These are phyloP conservation scores for Strigamia crassipes DNA, from an alignment of 2,888 invertebrate species.

Conservation along the genomic window DNA sequence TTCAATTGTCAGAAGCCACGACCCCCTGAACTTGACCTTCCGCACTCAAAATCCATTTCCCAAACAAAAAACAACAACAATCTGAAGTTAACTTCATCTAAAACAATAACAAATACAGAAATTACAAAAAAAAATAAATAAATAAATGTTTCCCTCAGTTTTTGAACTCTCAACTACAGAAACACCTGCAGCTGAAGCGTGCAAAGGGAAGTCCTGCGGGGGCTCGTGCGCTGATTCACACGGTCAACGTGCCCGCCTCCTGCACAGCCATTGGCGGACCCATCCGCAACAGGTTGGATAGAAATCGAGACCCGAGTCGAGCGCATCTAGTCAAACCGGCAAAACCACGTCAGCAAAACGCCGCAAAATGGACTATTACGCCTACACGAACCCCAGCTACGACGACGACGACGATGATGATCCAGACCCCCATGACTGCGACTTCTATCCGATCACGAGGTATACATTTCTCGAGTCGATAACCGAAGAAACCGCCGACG, in stretches of 20 bases:
- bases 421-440: constrained; percentile 30
- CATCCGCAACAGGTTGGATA: neutral
- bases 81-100: too few relatives aligned
- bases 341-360: neutral
- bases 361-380: neutral
- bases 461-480: constrained; percentile 73
- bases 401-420: constrained; percentile 42
- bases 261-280: neutral
- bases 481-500: constrained; percentile 86
- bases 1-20: too few relatives aligned
- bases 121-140: too few relatives aligned
- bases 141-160: too few relatives aligned
- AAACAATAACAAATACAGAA: too few relatives aligned
- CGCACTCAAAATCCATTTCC: too few relatives aligned
- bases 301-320: neutral
- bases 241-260: constrained; percentile 19
- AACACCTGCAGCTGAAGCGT: neutral
- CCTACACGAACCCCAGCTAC: constrained; percentile 35
- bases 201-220: constrained; percentile 34
- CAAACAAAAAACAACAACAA: too few relatives aligned
- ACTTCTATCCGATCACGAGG: constrained; percentile 10
- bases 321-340: neutral
- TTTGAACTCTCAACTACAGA: too few relatives aligned
- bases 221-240: constrained; percentile 43
- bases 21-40: too few relatives aligned